Base-by-base conservation (phyloP, 1,140 invertebrate species). In the Brachionus angularis region DNA sequence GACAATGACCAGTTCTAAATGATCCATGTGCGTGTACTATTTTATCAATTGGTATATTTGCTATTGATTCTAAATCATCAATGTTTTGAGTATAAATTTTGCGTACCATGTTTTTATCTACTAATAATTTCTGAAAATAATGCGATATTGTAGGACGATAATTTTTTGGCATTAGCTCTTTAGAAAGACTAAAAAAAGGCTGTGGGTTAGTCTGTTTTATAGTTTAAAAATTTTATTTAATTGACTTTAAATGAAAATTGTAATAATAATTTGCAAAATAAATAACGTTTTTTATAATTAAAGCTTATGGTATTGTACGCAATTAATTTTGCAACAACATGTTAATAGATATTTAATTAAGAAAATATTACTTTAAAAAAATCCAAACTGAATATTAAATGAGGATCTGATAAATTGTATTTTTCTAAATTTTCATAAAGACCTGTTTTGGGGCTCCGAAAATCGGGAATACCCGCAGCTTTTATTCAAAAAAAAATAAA, bases 21-120 rank as follows among this genome's bases (percentile, higher is more conserved):
- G 91, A 91, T 5, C 93, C 93, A 81, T 96, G 93, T 27, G 93
- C 92, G 80, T 96, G 93, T 1, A 96, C 88, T 49, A 96, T 78
- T 81, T 90, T 91, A 0, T 91, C 88, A 14, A 85, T 86, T 1
- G 88, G 87, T 62, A 97, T 81, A n/a, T 90, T 91, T 61, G 92
- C 25, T 10, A 49, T 25, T 25, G 39, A 75, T 73, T 83, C 82
- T n/a, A 83, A 72, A 18, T 81, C 81, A 75, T 83, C 82, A 70
- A 83, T 82, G 73, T 83, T 83, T 72, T 83, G 82, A 71, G 82
- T 83, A 71, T 82, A 83, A 74, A 82, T 76, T 33, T 80, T 75
- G 14, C 78, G 76, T 47, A 83, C 72, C 39, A 80, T 73, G 12
- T 78, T 78, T 72, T 80, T 78, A 27, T 81, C 78, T 53, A 80